Conservation (phyloP, 1,140 invertebrate species). For the Magallana angulata region DNA sequence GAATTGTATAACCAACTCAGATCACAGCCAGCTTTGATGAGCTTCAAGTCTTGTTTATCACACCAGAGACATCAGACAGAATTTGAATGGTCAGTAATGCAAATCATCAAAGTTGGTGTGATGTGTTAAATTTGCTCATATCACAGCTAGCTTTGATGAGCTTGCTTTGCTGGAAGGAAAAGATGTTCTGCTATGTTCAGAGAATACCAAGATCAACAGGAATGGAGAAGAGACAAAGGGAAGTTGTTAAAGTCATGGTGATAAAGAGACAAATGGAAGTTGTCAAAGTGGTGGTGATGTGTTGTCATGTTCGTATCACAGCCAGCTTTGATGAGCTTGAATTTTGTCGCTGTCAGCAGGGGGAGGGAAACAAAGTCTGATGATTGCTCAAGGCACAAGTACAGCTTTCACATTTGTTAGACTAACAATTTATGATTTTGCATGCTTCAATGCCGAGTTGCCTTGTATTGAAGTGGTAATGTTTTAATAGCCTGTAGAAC, state of each 20-base stretch:
- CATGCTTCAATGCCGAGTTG: no score
- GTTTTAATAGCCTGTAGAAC: no score
- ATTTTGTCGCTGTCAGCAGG: not conserved
- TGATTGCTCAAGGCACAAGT: not conserved
- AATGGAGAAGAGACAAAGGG: not conserved
- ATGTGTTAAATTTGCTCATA: constrained; percentile 61
- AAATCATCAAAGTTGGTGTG: constrained; percentile 74
- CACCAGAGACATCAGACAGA: not conserved
- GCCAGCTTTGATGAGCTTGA: constrained; percentile 73
- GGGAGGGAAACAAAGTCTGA: not conserved
- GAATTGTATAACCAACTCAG: constrained; percentile 58
- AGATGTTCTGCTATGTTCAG: not conserved
- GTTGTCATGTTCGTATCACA: constrained; percentile 72
- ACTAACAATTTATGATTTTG: no score
- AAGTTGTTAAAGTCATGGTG: constrained; percentile 54
- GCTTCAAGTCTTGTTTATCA: constrained; percentile 21
- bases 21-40: constrained; percentile 79
- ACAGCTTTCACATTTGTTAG: no score
- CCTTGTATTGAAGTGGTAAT: no score
- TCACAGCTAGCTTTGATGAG: constrained; percentile 76
- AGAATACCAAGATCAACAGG: no score
- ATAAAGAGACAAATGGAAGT: constrained; percentile 37
- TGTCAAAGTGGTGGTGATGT: constrained; percentile 56
- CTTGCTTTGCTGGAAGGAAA: constrained; percentile 11
- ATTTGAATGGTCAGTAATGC: not conserved